Evolutionary conservation across 2,797 vertebrate genomes (phyloP).

Genomic region (Coregonus ussuriensis): DNA sequence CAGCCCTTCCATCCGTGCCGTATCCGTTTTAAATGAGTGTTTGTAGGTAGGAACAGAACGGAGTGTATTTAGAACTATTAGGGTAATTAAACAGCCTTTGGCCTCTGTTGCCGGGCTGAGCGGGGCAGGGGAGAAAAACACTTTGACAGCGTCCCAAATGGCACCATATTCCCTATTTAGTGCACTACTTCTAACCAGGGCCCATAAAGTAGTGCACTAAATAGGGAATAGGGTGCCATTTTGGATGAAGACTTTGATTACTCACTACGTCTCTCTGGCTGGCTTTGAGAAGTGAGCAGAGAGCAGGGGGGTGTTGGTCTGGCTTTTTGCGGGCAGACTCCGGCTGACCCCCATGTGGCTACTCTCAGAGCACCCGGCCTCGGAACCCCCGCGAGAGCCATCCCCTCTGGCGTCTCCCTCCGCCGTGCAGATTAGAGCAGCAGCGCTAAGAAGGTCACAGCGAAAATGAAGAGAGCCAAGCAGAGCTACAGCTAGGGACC

Average conservation of each 20-base stretch:
- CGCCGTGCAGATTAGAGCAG: slow-evolving; percentile 86
- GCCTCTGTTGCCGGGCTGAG: slow-evolving; percentile 77
- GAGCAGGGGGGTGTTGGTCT: slow-evolving; percentile 82
- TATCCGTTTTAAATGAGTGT: slow-evolving; percentile 57
- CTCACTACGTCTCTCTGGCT: slow-evolving; percentile 80
- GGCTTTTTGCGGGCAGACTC: slow-evolving; percentile 70
- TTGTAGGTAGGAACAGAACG: slow-evolving; percentile 78
- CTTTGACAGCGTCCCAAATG: not conserved
- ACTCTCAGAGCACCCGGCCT: slow-evolving; percentile 77
- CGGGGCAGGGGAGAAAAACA: not conserved
- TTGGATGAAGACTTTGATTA: slow-evolving; percentile 86
- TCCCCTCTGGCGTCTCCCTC: slow-evolving; percentile 71
- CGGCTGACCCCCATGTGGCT: slow-evolving; percentile 79
- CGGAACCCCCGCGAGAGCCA: slow-evolving; percentile 51
- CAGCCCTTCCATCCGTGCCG: slow-evolving; percentile 8
- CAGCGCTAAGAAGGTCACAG: slow-evolving; percentile 91
- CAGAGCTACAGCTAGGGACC: slow-evolving; percentile 96
- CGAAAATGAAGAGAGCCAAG: slow-evolving; percentile 95
- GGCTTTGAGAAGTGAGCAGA: slow-evolving; percentile 63
- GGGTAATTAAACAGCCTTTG: slow-evolving; percentile 91
- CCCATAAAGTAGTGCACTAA: too few relatives aligned
- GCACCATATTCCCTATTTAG: not conserved
- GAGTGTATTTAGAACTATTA: slow-evolving; percentile 95
- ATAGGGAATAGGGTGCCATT: slow-evolving; percentile 4
- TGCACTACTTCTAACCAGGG: too few relatives aligned